phyloP scores from a whole-genome alignment of 2,797 vertebrate species.

The Prunella strophiata region DNA sequence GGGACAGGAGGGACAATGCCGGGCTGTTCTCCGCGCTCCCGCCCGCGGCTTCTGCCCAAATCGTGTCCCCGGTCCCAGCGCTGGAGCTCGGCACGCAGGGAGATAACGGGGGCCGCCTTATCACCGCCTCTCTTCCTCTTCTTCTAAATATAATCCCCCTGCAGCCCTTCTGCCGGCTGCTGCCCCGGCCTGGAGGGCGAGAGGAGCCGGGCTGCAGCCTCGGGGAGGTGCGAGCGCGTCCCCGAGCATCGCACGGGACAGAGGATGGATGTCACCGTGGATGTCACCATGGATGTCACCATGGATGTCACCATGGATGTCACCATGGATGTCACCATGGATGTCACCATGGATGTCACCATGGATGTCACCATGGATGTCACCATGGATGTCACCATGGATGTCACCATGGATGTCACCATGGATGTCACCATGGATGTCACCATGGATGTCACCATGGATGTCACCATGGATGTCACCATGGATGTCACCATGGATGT shows the following conservation, averaged over 20 bases:
- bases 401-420: not conserved
- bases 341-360: not conserved
- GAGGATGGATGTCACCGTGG: not conserved
- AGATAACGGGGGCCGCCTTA: slow-evolving; percentile 52
- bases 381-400: not conserved
- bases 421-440: not conserved
- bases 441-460: not conserved
- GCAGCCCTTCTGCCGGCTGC: slow-evolving; percentile 6
- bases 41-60: slow-evolving; percentile 43
- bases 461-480: not conserved
- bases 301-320: not conserved
- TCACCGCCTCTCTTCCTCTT: slow-evolving; percentile 56
- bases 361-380: not conserved
- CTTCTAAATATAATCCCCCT: slow-evolving; percentile 73
- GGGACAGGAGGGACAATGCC: slow-evolving; percentile 67
- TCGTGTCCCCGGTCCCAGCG: not conserved
- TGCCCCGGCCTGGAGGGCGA: not conserved
- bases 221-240: not conserved
- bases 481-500: not conserved
- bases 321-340: not conserved
- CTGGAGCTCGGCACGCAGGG: not conserved
- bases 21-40: slow-evolving; percentile 58
- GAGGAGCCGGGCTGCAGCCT: not conserved
- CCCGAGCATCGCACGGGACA: not conserved
- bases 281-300: too few relatives aligned